phyloP scores from a whole-genome alignment of 2,113 vertebrate species.

The Candoia aspera region DNA sequence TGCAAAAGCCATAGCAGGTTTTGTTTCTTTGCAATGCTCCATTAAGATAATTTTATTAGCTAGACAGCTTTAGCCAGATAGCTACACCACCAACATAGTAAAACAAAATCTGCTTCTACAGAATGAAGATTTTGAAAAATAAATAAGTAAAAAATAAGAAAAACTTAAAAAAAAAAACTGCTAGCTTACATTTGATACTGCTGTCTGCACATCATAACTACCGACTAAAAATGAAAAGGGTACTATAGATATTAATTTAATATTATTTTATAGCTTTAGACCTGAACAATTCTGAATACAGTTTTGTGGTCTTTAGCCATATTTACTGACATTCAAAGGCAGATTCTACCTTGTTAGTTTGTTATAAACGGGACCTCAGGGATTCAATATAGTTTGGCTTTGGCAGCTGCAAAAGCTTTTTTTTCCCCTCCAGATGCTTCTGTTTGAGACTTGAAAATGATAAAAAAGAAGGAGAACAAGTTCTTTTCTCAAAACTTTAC shows the following conservation, averaged over 20 bases:
- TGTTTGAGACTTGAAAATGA: slow-evolving; percentile 65
- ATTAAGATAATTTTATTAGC: neutral
- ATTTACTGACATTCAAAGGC: slow-evolving; percentile 83
- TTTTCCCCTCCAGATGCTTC: neutral
- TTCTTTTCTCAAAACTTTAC: slow-evolving; percentile 63
- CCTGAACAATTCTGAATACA: slow-evolving; percentile 71
- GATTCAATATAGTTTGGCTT: slow-evolving; percentile 68
- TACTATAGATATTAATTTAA: slow-evolving; percentile 75
- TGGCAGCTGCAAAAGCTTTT: slow-evolving; percentile 72
- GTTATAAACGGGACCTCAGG: slow-evolving; percentile 77
- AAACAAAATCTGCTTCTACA: neutral
- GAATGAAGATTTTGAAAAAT: neutral
- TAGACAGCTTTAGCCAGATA: neutral
- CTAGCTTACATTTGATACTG: accelerated
- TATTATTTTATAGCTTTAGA: slow-evolving; percentile 69
- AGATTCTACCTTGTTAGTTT: slow-evolving; percentile 81
- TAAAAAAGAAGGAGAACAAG: slow-evolving; percentile 46
- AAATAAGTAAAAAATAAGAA: neutral
- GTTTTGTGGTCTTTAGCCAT: slow-evolving; percentile 79
- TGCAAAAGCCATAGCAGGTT: neutral
- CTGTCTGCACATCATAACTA: neutral
- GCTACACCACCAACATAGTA: neutral
- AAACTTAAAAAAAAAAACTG: neutral
- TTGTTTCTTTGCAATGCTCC: neutral
- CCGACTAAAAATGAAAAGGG: slow-evolving; percentile 47